Conservation (phyloP, 2,888 invertebrate species). For the Furcula furcula region DNA sequence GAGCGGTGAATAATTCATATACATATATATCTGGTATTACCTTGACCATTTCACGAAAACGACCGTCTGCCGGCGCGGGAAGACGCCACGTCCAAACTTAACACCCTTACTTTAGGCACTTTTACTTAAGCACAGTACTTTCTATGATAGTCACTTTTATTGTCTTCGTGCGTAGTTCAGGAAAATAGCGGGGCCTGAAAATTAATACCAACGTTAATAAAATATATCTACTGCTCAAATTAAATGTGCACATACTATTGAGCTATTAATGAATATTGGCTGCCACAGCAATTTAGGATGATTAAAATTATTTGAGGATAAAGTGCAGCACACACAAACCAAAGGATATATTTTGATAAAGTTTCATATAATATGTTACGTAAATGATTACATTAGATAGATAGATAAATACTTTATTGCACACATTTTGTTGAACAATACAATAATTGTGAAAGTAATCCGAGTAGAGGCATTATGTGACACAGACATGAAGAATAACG, state of each 20-base stretch:
- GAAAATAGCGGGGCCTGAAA: conserved; percentile 73
- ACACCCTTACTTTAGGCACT: conserved; percentile 57
- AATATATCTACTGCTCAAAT: conserved; percentile 37
- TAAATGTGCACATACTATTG: conserved; percentile 16
- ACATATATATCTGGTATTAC: conserved; percentile 66
- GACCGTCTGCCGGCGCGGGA: conserved; percentile 54
- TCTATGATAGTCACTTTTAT: conserved; percentile 54
- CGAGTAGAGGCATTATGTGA: no score
- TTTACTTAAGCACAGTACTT: conserved; percentile 51
- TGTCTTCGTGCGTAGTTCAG: conserved; percentile 70
- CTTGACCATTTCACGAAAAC: conserved; percentile 80
- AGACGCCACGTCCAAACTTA: conserved; percentile 48
- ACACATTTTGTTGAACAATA: no score
- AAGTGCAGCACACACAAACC: conserved; percentile 20
- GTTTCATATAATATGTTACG: no score
- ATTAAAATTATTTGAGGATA: conserved; percentile 18
- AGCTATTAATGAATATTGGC: conserved; percentile 24
- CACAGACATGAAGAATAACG: no score
- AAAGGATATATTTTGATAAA: no score
- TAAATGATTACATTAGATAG: no score
- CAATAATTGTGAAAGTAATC: no score
- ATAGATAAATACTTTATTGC: no score
- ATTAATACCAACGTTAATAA: conserved; percentile 55
- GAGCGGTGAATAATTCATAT: conserved; percentile 70
- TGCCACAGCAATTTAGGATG: conserved; percentile 19